Evolutionary conservation across 2,888 invertebrate genomes (phyloP).

Genomic region (Dryobota labecula): DNA sequence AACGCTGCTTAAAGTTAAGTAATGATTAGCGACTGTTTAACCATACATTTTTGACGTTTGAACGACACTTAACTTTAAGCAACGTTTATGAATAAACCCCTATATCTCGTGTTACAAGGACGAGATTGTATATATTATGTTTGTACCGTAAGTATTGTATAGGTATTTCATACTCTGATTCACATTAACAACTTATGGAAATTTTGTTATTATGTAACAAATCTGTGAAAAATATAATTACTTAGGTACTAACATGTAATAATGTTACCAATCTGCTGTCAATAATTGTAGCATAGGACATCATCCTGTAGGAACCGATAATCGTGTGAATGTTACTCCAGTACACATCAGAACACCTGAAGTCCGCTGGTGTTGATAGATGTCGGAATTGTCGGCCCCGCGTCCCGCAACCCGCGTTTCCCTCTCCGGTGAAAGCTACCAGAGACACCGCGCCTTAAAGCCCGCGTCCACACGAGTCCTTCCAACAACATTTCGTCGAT

Average conservation of each 20-base stretch:
- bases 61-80: too few species aligned
- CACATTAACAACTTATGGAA: background rate
- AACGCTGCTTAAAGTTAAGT: too few species aligned
- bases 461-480: constrained; percentile 51
- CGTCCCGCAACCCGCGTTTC: constrained; percentile 30
- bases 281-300: background rate
- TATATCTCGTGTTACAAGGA: constrained; percentile 8
- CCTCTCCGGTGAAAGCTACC: constrained; percentile 60
- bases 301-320: constrained; percentile 1
- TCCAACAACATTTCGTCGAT: constrained; percentile 38
- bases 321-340: constrained; percentile 40
- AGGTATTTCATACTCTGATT: background rate
- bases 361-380: constrained; percentile 53
- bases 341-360: constrained; percentile 48
- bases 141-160: too few species aligned
- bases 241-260: too few species aligned
- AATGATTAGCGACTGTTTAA: too few species aligned
- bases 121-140: background rate
- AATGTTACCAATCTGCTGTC: too few species aligned
- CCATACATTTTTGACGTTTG: too few species aligned
- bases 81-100: too few species aligned
- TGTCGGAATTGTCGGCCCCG: constrained; percentile 28
- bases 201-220: background rate
- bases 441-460: constrained; percentile 39
- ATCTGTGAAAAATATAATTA: too few species aligned